Percentiles rank a stretch among this genome's conserved stretches.
phyloP scores from a whole-genome alignment of 2,113 vertebrate species.

The Coreoperca whiteheadi region DNA sequence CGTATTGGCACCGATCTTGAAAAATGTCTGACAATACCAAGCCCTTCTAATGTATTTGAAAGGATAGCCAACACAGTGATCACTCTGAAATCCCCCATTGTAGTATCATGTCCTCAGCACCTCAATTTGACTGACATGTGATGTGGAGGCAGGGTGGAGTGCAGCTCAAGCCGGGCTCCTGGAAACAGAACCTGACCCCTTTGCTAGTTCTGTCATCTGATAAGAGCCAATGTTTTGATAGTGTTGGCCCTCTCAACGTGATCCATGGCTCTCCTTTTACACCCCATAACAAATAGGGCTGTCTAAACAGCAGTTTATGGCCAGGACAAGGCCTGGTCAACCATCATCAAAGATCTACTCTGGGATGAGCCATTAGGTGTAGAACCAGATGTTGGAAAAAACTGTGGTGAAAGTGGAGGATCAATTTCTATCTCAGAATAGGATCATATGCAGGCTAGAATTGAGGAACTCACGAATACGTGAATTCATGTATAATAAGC shows the following conservation, averaged over 20 bases:
- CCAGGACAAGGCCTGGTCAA: constrained; percentile 79
- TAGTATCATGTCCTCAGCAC: neutral
- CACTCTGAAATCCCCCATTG: neutral
- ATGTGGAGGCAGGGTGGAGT: constrained; percentile 27
- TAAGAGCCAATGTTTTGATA: constrained; percentile 87
- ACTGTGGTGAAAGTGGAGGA: constrained; percentile 27
- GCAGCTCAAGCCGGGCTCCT: constrained; percentile 39
- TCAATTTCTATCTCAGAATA: neutral
- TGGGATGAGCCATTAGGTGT: constrained; percentile 64
- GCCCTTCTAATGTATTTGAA: neutral
- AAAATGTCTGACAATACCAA: neutral
- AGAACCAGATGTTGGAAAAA: constrained; percentile 73
- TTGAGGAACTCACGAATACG: neutral
- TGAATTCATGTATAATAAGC: neutral
- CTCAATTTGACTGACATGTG: constrained; percentile 15
- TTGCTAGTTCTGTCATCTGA: constrained; percentile 82
- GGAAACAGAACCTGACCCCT: constrained; percentile 81
- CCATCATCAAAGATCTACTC: constrained; percentile 73
- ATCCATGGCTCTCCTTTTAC: constrained; percentile 79
- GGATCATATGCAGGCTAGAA: neutral
- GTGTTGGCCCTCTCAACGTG: constrained; percentile 75
- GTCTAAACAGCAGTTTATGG: constrained; percentile 78
- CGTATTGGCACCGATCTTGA: neutral
- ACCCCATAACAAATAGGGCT: constrained; percentile 80
- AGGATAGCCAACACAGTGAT: neutral